Evolutionary conservation across 23 tunicate genomes (phyloP).

Genomic region (Pegea sp.): DNA sequence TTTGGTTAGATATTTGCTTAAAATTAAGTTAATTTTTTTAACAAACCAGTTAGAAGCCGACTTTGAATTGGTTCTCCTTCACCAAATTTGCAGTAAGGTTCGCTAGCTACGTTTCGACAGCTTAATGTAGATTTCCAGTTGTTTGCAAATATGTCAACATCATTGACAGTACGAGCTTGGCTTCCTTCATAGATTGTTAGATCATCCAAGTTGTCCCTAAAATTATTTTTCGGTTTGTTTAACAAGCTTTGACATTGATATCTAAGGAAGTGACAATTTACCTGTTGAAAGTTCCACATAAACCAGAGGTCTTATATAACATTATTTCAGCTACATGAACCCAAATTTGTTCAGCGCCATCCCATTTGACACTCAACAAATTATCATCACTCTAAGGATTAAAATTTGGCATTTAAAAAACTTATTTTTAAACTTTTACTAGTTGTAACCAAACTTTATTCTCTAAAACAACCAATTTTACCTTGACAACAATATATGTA

Average conservation of each 20-base stretch:
- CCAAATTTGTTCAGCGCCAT: conserved; percentile 90
- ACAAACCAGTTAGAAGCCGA: conserved; percentile 57
- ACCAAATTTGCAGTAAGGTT: conserved; percentile 80
- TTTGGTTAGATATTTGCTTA: too few relatives aligned
- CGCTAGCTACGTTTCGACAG: conserved; percentile 50
- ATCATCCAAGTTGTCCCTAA: conserved; percentile 65
- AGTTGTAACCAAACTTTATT: neutral
- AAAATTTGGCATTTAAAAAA: neutral
- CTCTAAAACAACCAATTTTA: conserved; percentile 2
- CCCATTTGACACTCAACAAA: conserved; percentile 88
- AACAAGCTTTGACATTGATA: neutral
- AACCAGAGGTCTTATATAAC: conserved; percentile 75
- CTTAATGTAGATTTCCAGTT: conserved; percentile 44
- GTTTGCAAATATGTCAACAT: conserved; percentile 62
- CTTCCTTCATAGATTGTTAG: conserved; percentile 41
- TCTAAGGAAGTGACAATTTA: neutral
- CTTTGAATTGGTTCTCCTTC: conserved; percentile 16
- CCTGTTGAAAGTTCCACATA: conserved; percentile 96
- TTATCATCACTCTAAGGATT: conserved; percentile 25
- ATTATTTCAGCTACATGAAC: conserved; percentile 79
- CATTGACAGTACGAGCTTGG: conserved; percentile 21
- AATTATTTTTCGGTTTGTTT: neutral
- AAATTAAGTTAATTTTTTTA: too few relatives aligned
- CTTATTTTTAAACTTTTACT: neutral
- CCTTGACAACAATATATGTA: conserved; percentile 89